Evolutionary conservation across 2,888 invertebrate species (phyloP).

Genomic region (Ochlodes sylvanus): DNA sequence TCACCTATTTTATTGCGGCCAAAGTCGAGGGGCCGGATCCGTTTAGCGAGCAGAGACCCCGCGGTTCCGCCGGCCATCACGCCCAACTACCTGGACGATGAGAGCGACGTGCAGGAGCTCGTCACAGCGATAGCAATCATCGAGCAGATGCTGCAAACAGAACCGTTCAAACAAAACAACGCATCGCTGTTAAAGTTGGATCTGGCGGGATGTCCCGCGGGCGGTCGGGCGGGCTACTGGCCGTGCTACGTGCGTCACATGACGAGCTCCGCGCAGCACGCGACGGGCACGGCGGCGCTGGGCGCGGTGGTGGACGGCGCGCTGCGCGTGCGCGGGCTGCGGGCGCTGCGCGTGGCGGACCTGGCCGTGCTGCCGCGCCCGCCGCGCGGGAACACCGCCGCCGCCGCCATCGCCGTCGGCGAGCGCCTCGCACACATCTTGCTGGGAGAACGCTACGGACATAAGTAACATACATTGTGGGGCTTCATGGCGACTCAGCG

Average conservation of each 20-base stretch:
- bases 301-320: constrained; percentile 58
- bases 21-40: constrained; percentile 57
- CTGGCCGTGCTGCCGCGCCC: constrained; percentile 54
- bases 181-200: constrained; percentile 52
- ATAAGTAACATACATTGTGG: too few species aligned
- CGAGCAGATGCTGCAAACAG: constrained; percentile 51
- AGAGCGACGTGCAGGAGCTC: constrained; percentile 56
- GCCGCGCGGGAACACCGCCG: constrained; percentile 62
- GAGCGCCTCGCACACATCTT: constrained; percentile 61
- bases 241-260: constrained; percentile 64
- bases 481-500: too few species aligned
- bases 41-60: constrained; percentile 56
- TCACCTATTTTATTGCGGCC: constrained; percentile 58
- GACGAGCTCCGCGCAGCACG: constrained; percentile 59
- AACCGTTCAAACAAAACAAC: constrained; percentile 46
- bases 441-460: constrained; percentile 39
- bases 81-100: constrained; percentile 60
- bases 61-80: constrained; percentile 53
- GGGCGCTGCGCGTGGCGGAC: constrained; percentile 60
- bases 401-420: constrained; percentile 61
- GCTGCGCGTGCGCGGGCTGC: constrained; percentile 59
- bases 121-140: constrained; percentile 55
- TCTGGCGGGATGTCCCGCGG: constrained; percentile 54
- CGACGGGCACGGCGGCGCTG: constrained; percentile 60
- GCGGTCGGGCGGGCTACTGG: constrained; percentile 53